Percentiles rank a stretch among this genome's conserved stretches.
Conservation (phyloP, 1,140 invertebrate species). For the Laupala kohalensis region DNA sequence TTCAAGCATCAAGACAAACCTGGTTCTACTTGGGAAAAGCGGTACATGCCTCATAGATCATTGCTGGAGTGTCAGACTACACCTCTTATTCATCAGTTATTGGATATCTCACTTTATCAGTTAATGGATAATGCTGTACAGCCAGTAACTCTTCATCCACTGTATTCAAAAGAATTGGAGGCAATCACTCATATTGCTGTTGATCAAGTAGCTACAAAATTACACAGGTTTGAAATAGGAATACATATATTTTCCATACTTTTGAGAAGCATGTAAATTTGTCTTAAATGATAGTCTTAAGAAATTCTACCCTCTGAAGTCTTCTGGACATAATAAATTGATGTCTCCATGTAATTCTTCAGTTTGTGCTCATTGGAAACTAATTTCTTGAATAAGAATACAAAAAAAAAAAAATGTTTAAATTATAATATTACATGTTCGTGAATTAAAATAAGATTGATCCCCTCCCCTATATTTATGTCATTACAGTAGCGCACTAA, state of each 20-base stretch:
- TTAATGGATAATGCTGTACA: conserved; percentile 79
- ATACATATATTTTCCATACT: background rate
- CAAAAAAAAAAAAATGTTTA: no score
- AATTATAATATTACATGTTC: no score
- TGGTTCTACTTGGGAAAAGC: conserved; percentile 63
- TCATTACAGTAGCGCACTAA: no score
- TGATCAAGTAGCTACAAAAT: conserved; percentile 56
- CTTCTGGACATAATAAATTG: no score
- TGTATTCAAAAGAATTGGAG: conserved; percentile 56
- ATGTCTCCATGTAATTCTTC: no score
- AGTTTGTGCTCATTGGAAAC: no score
- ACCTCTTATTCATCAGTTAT: conserved; percentile 24
- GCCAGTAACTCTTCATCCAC: conserved; percentile 49
- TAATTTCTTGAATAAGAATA: no score
- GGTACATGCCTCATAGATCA: conserved; percentile 36
- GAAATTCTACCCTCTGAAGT: no score
- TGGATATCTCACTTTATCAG: conserved; percentile 67
- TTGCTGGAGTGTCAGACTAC: conserved; percentile 41
- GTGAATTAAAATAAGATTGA: no score
- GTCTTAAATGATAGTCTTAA: no score
- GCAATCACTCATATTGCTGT: conserved; percentile 66
- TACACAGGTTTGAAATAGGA: conserved; percentile 27
- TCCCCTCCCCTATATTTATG: no score
- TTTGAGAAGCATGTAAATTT: background rate
- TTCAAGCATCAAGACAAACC: conserved; percentile 73